Evolutionary conservation across 2,888 invertebrate genomes (phyloP).

Genomic region (Acronicta alni): DNA sequence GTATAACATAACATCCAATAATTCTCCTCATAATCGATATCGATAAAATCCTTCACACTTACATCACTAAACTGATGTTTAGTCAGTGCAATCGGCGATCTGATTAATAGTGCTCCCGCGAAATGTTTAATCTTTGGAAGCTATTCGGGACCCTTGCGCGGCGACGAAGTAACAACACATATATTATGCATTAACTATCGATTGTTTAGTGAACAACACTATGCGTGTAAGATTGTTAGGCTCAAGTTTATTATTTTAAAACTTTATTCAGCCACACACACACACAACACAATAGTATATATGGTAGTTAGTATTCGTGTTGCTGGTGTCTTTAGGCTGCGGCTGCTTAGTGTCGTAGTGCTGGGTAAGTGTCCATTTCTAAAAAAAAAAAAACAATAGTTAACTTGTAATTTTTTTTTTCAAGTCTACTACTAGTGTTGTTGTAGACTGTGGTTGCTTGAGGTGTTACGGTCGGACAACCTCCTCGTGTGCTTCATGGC

Average conservation of each 20-base stretch:
- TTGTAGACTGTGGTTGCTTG: too few species aligned
- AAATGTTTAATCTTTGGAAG: constrained; percentile 88
- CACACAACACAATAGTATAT: too few species aligned
- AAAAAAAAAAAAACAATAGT: too few species aligned
- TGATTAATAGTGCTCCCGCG: constrained; percentile 87
- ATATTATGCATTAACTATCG: constrained; percentile 84
- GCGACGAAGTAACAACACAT: constrained; percentile 59
- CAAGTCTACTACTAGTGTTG: too few species aligned
- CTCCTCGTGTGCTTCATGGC: too few species aligned
- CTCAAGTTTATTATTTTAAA: neutral
- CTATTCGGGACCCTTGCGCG: constrained; percentile 72
- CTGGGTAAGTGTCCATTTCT: too few species aligned
- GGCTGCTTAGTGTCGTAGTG: too few species aligned
- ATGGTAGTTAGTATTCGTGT: too few species aligned
- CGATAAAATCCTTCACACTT: constrained; percentile 51
- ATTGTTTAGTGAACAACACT: constrained; percentile 60
- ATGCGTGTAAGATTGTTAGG: constrained; percentile 11
- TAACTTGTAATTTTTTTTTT: too few species aligned
- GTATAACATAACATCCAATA: neutral
- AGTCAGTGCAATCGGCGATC: constrained; percentile 89
- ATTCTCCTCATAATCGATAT: constrained; percentile 53
- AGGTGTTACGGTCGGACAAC: too few species aligned
- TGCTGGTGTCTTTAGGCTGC: too few species aligned
- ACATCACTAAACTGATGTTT: constrained; percentile 76
- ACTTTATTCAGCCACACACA: too few species aligned